Conservation (phyloP, 2,797 vertebrate species). For the Falco novaeseelandiae region DNA sequence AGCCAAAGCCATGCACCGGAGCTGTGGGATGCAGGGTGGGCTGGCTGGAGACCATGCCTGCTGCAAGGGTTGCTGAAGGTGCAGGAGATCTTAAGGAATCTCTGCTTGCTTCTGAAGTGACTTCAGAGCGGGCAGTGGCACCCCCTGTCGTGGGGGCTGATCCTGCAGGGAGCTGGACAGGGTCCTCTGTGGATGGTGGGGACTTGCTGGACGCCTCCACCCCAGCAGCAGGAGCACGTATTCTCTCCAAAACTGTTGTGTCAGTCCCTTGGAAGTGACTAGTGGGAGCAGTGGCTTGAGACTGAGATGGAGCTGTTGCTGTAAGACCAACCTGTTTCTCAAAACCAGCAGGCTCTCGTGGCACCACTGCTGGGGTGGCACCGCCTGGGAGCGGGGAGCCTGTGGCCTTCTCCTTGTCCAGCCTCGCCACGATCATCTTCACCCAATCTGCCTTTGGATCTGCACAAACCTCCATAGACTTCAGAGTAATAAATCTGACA, state of each 20-base stretch:
- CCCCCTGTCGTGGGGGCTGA: rapidly evolving
- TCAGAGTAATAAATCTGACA: constrained; percentile 18
- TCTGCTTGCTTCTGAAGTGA: background rate
- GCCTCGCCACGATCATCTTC: background rate
- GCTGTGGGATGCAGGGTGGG: background rate
- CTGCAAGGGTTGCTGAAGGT: background rate
- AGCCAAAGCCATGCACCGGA: background rate
- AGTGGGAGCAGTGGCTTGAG: background rate
- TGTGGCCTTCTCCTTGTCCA: background rate
- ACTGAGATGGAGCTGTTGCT: background rate
- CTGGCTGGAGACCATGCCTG: background rate
- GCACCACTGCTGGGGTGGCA: background rate
- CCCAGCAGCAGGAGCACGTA: background rate
- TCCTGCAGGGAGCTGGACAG: background rate
- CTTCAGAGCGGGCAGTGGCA: background rate
- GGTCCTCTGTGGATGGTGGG: background rate
- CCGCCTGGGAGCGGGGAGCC: rapidly evolving
- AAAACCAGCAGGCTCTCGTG: background rate
- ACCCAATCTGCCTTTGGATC: background rate
- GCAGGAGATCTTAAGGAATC: background rate
- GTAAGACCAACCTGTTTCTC: background rate
- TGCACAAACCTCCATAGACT: background rate
- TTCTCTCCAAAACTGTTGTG: background rate
- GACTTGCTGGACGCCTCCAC: background rate
- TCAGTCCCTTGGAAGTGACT: background rate